Base-by-base conservation (phyloP, 2,888 invertebrate genomes). In the Heliconius aoede region DNA sequence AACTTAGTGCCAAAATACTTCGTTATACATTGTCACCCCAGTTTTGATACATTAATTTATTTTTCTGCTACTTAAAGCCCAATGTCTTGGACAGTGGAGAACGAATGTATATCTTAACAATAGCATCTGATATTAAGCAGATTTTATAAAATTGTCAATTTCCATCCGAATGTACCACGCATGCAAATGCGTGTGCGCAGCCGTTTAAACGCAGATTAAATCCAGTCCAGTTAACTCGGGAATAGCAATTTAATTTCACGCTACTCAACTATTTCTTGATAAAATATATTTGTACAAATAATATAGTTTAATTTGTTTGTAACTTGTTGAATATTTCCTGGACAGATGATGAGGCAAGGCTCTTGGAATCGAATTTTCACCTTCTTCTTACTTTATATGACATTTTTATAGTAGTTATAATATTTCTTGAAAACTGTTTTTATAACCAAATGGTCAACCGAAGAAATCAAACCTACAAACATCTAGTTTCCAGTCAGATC, bases 171-270 rank as follows among this genome's bases (percentile, higher is more conserved):
- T 75, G 71, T 61, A 24, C 51, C 40, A 79, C 55, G 72, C 74
- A 61, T 67, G 64, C 69, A 28, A 74, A 61, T 61, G 61, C 77
- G 75, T 73, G 76, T 40, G 72, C 61, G 73, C 73, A 73, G 13
- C 67, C 72, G 78, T 72, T 72, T 69, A 74, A 74, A 72, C 71
- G 72, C 72, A 71, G 77, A 74, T 77, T 71, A 71, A 64, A 64
- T 74, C 71, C 74, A 71, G 64, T 65, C 64, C 85, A 84, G 85
- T 88, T 87, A 85, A 85, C 85, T 89, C 83, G 83, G 85, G 85
- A 87, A 89, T 87, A 86, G 86, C 86, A 83, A 89, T 89, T 91
- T 91, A 90, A 91, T 91, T 91, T 91, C 89, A 90, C 89, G 90
- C 89, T 85, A 85, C 84, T 86, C 84, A 60, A 46, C 76, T 51